These are phyloP conservation scores for Aeoliscus strigatus DNA, from an alignment of 2,797 vertebrate species.

Conservation along the genomic window DNA sequence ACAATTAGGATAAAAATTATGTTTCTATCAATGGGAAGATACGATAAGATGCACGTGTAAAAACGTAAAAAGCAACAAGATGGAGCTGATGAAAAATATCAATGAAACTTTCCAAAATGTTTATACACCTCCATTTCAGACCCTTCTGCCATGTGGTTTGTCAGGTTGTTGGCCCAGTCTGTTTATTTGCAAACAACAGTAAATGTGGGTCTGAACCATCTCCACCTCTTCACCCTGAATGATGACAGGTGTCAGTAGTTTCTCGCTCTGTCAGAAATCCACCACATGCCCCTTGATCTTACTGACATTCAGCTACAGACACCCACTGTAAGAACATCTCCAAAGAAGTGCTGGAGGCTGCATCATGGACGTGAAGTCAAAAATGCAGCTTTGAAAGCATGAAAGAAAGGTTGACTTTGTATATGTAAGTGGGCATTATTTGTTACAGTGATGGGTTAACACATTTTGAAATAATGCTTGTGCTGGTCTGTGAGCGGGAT, in stretches of 20 bases:
- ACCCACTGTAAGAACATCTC: conserved; percentile 56
- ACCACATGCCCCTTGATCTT: conserved; percentile 57
- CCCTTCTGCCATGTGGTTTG: conserved; percentile 20
- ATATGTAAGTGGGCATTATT: conserved; percentile 21
- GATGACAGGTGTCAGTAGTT: conserved; percentile 65
- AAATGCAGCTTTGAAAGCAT: conserved; percentile 41
- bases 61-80: conserved; percentile 20
- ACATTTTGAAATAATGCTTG: background rate
- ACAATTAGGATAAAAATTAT: conserved; percentile 43
- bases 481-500: too few species aligned
- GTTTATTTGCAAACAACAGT: conserved; percentile 31
- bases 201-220: conserved; percentile 49
- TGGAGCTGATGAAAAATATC: conserved; percentile 22
- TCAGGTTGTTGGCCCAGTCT: conserved; percentile 8
- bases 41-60: conserved; percentile 38
- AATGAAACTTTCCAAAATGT: conserved; percentile 5
- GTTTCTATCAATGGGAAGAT: conserved; percentile 35
- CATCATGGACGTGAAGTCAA: conserved; percentile 45
- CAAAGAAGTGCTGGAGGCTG: conserved; percentile 54
- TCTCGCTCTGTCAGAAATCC: conserved; percentile 49
- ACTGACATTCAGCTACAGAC: conserved; percentile 62
- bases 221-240: conserved; percentile 51
- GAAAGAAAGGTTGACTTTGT: conserved; percentile 33
- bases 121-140: conserved; percentile 11
- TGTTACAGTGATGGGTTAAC: conserved; percentile 16